These are phyloP conservation scores for Hypotaenidia philippensis DNA, from an alignment of 2,797 vertebrate genomes.

Conservation along the genomic window DNA sequence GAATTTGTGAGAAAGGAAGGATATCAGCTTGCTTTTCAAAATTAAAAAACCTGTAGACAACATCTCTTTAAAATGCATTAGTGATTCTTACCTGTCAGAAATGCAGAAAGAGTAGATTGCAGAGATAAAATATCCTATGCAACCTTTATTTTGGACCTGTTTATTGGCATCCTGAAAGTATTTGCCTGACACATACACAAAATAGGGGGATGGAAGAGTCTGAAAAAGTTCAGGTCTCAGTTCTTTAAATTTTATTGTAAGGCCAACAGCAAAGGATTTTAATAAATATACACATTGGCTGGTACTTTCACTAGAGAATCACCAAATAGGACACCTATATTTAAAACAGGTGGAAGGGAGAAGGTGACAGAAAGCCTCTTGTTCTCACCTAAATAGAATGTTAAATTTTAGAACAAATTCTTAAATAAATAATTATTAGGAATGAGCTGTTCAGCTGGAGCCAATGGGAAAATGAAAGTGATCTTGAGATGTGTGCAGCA, in stretches of 20 bases:
- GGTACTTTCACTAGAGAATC: not conserved
- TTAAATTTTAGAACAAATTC: not conserved
- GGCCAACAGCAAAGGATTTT: not conserved
- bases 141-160: not conserved
- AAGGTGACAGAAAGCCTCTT: not conserved
- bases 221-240: not conserved
- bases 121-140: not conserved
- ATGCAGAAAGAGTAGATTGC: not conserved
- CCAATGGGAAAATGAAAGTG: not conserved
- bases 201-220: not conserved
- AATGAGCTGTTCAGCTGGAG: not conserved
- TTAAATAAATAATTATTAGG: not conserved
- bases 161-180: not conserved
- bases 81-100: not conserved
- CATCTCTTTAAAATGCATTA: not conserved
- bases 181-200: not conserved
- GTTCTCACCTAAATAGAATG: not conserved
- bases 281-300: not conserved
- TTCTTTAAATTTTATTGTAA: not conserved
- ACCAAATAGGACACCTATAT: not conserved
- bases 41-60: not conserved
- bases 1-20: not conserved
- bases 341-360: not conserved
- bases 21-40: not conserved
- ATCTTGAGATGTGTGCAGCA: not conserved